Evolutionary conservation across 2,888 invertebrate species (phyloP), one percentile per base, ranked within the genome.

Genomic region (Macaria notata): DNA sequence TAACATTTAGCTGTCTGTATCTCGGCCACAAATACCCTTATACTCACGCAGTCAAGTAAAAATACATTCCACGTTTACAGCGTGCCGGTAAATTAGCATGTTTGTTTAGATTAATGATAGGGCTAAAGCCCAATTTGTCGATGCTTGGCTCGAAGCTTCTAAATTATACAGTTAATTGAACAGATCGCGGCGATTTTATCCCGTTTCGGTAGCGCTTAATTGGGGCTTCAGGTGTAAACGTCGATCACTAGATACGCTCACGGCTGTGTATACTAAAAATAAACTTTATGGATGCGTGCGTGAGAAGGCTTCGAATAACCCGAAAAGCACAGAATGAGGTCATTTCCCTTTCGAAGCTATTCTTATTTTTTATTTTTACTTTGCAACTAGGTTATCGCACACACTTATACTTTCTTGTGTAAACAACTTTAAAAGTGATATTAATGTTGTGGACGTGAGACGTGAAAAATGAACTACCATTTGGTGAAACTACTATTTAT

Each of bases 211-310:
- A 70, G 73, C 69, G 75, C 73, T 82, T 88, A 86, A 86, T 87
- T 84, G 80, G 76, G 72, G 79, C 75, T 77, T 75, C 68, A 73
- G 78, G 74, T 76, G 71, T 85, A 82, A 86, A 84, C 78, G 79
- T 66, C 77, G 81, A 87, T 88, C 78, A 79, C 75, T 72, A 81
- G 87, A 86, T 85, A 84, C 75, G 78, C 79, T 71, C 72, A 72
- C 76, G 69, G 78, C 81, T 72, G 75, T 69, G 69, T 66, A 56
- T 69, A 75, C 88, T 82, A 84, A 88, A 87, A 89, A 89, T 88
- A 86, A 81, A 82, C 76, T 84, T 85, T 83, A 84, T 85, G 71
- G 80, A 83, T 74, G 77, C 79, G 84, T 88, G 89, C 86, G 86
- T 86, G 83, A 81, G 78, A 78, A 79, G 77, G 81, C 76, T 81